These are phyloP conservation scores for Cyprinella venusta DNA, from an alignment of 2,797 vertebrate species.

Conservation along the genomic window DNA sequence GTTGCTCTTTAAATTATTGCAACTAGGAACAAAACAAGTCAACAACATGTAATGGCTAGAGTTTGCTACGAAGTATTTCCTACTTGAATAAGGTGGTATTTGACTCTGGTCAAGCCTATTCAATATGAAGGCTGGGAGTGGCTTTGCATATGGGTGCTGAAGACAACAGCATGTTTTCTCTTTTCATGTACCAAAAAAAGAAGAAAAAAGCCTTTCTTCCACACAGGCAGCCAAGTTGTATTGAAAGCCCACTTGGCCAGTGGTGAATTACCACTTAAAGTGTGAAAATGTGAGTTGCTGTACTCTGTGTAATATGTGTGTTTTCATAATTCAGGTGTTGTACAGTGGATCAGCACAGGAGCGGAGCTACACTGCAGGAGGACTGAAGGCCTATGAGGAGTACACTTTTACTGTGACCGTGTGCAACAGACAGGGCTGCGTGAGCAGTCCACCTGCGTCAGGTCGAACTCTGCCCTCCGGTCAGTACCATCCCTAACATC, in stretches of 20 bases:
- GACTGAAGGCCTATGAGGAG: slow-evolving; percentile 79
- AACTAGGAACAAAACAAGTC: background rate
- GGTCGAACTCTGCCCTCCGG: slow-evolving; percentile 86
- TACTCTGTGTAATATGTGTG: background rate
- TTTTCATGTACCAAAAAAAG: background rate
- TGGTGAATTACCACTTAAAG: background rate
- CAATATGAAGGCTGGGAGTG: background rate
- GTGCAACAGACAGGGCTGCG: slow-evolving; percentile 86
- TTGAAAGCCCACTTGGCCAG: background rate
- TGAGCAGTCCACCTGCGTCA: slow-evolving; percentile 77
- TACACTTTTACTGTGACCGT: slow-evolving; percentile 88
- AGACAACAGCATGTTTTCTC: background rate
- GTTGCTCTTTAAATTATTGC: background rate
- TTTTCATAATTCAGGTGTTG: slow-evolving; percentile 75
- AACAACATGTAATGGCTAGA: background rate
- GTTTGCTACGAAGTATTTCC: background rate
- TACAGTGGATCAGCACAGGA: slow-evolving; percentile 75
- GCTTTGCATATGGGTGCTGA: background rate
- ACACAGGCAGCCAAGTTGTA: background rate
- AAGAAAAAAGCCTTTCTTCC: background rate
- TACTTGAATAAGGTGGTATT: background rate
- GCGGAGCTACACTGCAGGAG: slow-evolving; percentile 68
- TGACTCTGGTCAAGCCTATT: background rate
- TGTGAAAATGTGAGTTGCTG: slow-evolving; percentile 7
- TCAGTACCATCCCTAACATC: slow-evolving; percentile 66